These are phyloP conservation scores for Drosophila mayaguana DNA, from an alignment of 2,888 invertebrate genomes.

Conservation along the genomic window DNA sequence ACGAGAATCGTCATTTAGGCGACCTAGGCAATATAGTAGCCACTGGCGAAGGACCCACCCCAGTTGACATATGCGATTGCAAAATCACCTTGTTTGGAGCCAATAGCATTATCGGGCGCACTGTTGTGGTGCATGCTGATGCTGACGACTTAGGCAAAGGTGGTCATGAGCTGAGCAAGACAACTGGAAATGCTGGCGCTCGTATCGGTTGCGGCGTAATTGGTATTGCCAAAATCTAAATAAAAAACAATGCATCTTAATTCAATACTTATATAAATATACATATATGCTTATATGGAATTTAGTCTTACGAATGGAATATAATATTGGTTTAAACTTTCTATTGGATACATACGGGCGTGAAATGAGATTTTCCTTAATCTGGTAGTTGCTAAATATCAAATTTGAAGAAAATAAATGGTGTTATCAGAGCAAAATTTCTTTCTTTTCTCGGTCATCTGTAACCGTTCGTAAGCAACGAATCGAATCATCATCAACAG, in stretches of 20 bases:
- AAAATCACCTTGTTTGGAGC: constrained; percentile 89
- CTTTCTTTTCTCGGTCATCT: too few relatives aligned
- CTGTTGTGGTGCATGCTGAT: constrained; percentile 96
- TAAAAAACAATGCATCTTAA: not conserved
- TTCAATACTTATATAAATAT: constrained; percentile 21
- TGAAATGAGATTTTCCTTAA: constrained; percentile 19
- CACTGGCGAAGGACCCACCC: constrained; percentile 88
- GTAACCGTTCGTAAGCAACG: too few relatives aligned
- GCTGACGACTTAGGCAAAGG: constrained; percentile 97
- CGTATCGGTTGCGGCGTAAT: constrained; percentile 86
- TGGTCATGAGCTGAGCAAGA: constrained; percentile 95
- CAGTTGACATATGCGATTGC: constrained; percentile 88
- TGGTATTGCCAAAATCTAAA: constrained; percentile 84
- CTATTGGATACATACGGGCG: constrained; percentile 9
- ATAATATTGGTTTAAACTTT: not conserved
- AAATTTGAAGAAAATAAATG: constrained; percentile 61
- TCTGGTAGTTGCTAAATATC: constrained; percentile 48
- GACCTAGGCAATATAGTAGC: constrained; percentile 95
- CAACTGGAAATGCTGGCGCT: constrained; percentile 96
- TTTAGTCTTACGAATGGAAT: constrained; percentile 18
- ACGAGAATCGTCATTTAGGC: constrained; percentile 92
- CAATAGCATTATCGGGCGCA: constrained; percentile 93
- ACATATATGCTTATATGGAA: constrained; percentile 18
- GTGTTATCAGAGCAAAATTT: constrained; percentile 31
- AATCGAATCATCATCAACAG: not conserved